These are phyloP conservation scores for Agelas oroides DNA, from an alignment of 37 sponge, comb jelly and placozoan genomes.

Conservation along the genomic window DNA sequence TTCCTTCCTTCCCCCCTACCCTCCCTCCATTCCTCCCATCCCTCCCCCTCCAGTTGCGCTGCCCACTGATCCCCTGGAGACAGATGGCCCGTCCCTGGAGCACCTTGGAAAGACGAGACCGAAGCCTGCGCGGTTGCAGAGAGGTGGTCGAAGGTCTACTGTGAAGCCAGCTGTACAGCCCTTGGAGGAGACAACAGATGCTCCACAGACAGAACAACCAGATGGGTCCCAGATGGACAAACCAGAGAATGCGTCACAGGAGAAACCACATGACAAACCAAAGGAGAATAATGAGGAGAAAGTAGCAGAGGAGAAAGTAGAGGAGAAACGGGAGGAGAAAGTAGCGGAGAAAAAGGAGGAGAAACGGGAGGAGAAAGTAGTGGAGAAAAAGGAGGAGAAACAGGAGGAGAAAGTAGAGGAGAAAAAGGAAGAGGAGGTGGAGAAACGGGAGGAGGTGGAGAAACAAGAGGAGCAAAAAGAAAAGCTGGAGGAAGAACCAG, in stretches of 20 bases:
- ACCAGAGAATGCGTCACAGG: background rate
- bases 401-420: background rate
- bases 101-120: constrained; percentile 74
- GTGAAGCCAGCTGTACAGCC: constrained; percentile 12
- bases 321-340: background rate
- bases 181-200: background rate
- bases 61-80: constrained; percentile 42
- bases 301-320: background rate
- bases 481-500: background rate
- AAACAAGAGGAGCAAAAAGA: background rate
- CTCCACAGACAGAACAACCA: background rate
- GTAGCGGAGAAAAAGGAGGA: background rate
- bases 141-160: background rate
- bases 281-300: background rate
- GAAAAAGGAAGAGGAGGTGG: background rate
- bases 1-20: background rate
- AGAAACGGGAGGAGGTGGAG: background rate
- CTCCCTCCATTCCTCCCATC: background rate
- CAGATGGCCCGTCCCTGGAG: constrained; percentile 61
- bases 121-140: constrained; percentile 62
- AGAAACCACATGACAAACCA: background rate
- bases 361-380: background rate
- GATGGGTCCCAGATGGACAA: background rate
- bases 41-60: constrained; percentile 40
- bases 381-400: background rate